Evolutionary conservation across 1,140 invertebrate species (phyloP).

Genomic region (Druon quercuslanigerum): DNA sequence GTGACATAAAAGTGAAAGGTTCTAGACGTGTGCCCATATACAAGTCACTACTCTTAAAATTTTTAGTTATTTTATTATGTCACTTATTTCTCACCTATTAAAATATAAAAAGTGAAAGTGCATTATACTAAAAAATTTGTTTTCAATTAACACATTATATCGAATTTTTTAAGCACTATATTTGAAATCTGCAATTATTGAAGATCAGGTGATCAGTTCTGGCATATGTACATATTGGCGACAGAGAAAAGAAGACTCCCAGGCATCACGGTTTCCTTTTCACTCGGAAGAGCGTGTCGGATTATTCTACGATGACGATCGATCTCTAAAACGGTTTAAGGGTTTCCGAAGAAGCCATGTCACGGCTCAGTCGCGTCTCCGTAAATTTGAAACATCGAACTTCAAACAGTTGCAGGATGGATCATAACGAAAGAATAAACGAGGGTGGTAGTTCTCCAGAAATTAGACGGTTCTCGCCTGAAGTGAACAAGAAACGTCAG

Average conservation of each 20-base stretch:
- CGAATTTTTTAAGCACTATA: too few relatives aligned
- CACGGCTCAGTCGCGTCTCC: conserved; percentile 32
- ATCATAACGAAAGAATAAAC: conserved; percentile 60
- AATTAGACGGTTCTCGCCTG: conserved; percentile 62
- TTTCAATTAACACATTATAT: too few relatives aligned
- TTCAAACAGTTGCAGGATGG: conserved; percentile 55
- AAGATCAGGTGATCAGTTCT: background rate
- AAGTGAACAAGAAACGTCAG: conserved; percentile 57
- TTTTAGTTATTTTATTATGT: too few relatives aligned
- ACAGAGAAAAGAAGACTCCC: background rate
- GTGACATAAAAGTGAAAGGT: too few relatives aligned
- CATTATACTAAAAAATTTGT: too few relatives aligned
- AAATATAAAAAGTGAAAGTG: too few relatives aligned
- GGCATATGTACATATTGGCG: background rate
- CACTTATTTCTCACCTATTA: too few relatives aligned
- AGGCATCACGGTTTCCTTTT: conserved; percentile 38
- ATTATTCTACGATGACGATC: conserved; percentile 51
- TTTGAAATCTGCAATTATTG: too few relatives aligned
- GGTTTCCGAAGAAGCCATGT: conserved; percentile 66
- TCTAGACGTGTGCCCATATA: too few relatives aligned
- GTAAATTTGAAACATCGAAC: conserved; percentile 18
- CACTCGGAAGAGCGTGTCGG: conserved; percentile 36
- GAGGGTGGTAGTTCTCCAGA: conserved; percentile 64
- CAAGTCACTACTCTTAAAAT: too few relatives aligned
- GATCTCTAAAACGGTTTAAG: conserved; percentile 53